Evolutionary conservation across 1,140 invertebrate genomes (phyloP).

Genomic region (Rhysida immarginata): DNA sequence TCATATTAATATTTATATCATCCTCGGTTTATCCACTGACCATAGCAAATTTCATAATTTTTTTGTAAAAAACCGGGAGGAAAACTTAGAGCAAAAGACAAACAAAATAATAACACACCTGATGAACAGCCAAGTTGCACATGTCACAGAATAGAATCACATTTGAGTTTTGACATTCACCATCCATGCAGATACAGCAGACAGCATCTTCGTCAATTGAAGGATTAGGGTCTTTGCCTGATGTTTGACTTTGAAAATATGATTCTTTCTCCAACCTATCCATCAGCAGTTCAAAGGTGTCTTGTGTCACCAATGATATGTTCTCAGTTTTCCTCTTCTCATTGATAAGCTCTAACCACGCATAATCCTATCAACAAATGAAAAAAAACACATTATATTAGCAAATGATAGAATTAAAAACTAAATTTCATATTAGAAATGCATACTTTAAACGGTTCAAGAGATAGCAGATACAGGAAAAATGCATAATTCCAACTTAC

Average conservation of each 20-base stretch:
- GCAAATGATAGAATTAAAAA: too few species aligned
- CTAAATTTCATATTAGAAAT: too few species aligned
- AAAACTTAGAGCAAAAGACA: too few species aligned
- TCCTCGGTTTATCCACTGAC: too few species aligned
- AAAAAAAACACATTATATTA: too few species aligned
- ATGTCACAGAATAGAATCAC: slow-evolving; percentile 97
- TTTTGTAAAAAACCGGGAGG: too few species aligned
- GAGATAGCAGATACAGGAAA: too few species aligned
- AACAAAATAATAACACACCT: slow-evolving; percentile 29
- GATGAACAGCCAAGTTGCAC: slow-evolving; percentile 97
- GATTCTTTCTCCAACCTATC: slow-evolving; percentile 94
- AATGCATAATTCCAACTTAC: too few species aligned
- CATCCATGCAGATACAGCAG: slow-evolving; percentile 78
- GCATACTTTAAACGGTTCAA: too few species aligned
- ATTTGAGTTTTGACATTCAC: slow-evolving; percentile 94
- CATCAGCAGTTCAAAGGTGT: slow-evolving; percentile 87
- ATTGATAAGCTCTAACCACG: slow-evolving; percentile 80
- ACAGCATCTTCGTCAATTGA: slow-evolving; percentile 94
- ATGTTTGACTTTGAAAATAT: slow-evolving; percentile 69
- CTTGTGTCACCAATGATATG: slow-evolving; percentile 52
- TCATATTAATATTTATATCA: too few species aligned
- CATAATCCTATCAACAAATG: slow-evolving; percentile 59
- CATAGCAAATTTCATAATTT: too few species aligned
- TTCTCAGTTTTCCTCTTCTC: slow-evolving; percentile 51
- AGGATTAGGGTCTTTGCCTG: slow-evolving; percentile 31